Conservation (phyloP, 2,888 invertebrate genomes). For the Dicranocentrus wangi region DNA sequence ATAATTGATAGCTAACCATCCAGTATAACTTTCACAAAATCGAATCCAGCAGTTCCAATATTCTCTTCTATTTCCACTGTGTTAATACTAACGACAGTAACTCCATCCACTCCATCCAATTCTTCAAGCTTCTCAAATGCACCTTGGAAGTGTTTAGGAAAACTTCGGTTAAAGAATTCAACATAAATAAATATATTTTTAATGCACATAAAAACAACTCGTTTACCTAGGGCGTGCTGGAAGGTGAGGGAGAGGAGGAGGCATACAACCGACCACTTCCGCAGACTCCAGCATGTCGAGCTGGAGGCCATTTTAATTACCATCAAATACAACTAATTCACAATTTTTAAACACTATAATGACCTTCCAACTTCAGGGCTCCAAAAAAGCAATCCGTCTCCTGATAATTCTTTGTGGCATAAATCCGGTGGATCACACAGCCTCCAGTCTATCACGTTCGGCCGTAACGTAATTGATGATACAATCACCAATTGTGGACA, state of each 20-base stretch:
- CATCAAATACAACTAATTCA: too few species aligned
- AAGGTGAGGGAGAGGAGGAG: not conserved
- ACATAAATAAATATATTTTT: not conserved
- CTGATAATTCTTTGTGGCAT: too few species aligned
- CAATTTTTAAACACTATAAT: too few species aligned
- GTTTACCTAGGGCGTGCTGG: not conserved
- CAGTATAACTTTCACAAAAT: not conserved
- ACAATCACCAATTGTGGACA: too few species aligned
- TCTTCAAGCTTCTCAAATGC: not conserved
- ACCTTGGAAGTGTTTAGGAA: not conserved
- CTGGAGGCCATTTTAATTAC: too few species aligned
- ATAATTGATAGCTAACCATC: not conserved
- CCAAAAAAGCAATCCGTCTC: too few species aligned
- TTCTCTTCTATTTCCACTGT: not conserved
- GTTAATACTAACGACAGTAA: not conserved
- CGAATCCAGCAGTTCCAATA: conserved; percentile 4
- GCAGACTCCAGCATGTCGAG: not conserved
- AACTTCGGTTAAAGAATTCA: not conserved
- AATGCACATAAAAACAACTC: not conserved
- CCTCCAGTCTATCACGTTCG: too few species aligned
- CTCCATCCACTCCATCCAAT: not conserved
- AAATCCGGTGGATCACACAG: too few species aligned
- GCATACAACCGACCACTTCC: not conserved
- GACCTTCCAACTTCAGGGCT: too few species aligned
- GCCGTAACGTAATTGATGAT: too few species aligned